Evolutionary conservation across 2,888 invertebrate species (phyloP).

Genomic region (Tetranychus piercei): DNA sequence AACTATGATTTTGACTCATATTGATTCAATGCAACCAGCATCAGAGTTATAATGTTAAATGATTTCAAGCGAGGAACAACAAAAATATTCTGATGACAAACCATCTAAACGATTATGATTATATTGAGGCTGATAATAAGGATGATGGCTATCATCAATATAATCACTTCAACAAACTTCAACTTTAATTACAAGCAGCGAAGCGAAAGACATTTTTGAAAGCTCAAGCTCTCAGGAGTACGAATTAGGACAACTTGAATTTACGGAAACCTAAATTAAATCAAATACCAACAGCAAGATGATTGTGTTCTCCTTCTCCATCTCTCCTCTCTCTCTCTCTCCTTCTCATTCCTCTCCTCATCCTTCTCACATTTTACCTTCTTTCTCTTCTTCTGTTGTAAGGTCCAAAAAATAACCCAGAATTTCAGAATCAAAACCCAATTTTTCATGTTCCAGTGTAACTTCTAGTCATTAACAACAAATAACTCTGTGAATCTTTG

Average conservation of each 20-base stretch:
- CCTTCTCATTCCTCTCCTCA: background rate
- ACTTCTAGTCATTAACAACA: background rate
- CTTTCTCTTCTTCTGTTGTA: too few relatives aligned
- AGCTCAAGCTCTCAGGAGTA: background rate
- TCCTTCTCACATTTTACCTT: background rate
- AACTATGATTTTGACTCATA: slow-evolving; percentile 10
- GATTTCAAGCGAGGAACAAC: background rate
- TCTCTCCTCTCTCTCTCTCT: background rate
- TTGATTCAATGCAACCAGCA: background rate
- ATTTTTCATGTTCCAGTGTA: background rate
- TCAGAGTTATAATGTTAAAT: background rate
- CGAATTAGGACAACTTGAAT: background rate
- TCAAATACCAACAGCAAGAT: background rate
- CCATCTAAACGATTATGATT: background rate
- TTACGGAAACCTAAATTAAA: background rate
- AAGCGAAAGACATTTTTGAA: background rate
- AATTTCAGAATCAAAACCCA: background rate
- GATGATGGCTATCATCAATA: background rate
- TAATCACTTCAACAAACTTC: background rate
- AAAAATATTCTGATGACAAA: background rate
- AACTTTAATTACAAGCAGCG: slow-evolving; percentile 1
- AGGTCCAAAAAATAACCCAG: too few relatives aligned
- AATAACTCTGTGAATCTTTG: background rate
- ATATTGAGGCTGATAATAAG: background rate
- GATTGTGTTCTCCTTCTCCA: background rate